Evolutionary conservation across 37 sponge, comb jelly and placozoan genomes (phyloP).

Genomic region (Chondrosia reniformis): DNA sequence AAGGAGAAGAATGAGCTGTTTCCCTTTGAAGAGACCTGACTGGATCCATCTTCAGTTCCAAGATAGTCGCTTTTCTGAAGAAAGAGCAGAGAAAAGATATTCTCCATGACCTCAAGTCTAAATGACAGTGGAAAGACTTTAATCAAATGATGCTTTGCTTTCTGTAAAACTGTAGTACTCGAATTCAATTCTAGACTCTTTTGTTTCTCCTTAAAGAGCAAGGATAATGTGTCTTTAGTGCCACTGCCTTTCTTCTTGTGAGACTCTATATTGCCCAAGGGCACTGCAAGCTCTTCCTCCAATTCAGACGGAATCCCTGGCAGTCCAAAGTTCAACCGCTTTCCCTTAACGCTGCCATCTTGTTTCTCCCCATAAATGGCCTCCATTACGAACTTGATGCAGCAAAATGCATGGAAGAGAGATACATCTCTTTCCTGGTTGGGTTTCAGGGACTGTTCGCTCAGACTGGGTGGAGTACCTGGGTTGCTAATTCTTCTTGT

Average conservation of each 20-base stretch:
- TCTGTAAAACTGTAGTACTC: too few species aligned
- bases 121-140: constrained; percentile 61
- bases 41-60: background rate
- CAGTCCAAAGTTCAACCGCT: background rate
- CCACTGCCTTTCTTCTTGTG: background rate
- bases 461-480: constrained; percentile 9
- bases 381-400: constrained; percentile 68
- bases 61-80: constrained; percentile 61
- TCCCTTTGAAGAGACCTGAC: background rate
- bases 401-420: constrained; percentile 70
- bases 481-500: background rate
- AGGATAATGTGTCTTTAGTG: background rate
- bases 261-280: background rate
- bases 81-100: constrained; percentile 88
- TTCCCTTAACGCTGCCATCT: background rate
- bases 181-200: too few species aligned
- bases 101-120: constrained; percentile 87
- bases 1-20: background rate
- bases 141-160: constrained; percentile 62
- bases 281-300: background rate
- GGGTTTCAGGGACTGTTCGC: constrained; percentile 32
- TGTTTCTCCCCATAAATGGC: background rate
- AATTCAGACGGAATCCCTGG: background rate
- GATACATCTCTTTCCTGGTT: constrained; percentile 84
- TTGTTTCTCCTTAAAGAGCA: background rate